Base-by-base conservation (phyloP, 2,888 invertebrate species). In the Blomia tropicalis region DNA sequence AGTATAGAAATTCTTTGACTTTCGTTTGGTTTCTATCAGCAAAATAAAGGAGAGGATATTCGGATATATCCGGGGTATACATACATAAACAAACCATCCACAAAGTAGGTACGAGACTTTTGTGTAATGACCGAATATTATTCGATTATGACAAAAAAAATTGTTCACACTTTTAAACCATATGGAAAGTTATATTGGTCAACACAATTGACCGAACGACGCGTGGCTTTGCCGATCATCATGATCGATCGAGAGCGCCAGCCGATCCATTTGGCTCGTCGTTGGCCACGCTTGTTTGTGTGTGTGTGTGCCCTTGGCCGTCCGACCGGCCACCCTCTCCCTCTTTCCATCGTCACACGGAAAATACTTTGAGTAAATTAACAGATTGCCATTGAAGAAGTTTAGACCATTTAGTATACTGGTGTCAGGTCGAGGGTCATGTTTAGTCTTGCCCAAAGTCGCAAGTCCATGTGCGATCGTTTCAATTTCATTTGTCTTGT, bases 381-480 rank as follows among this genome's bases (percentile, higher is more conserved):
- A 47, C 51, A 47, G 51, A 47, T n/a, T n/a, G 27, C 51, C 11
- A 41, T 17, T 41, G 14, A 14, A n/a, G n/a, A n/a, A 41, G 41
- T 17, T 17, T n/a, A n/a, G n/a, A 41, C 41, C 22, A n/a, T 11
- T 7, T 47, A 14, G 7, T 47, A 7, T 25, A 11, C 51, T n/a
- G n/a, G 7, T 47, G 51, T 11, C 7, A 47, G 51, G 51, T 47
- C 51, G 7, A 47, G n/a, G 51, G 51, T 47, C 51, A 19, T 47
- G 51, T 47, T 47, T 47, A 47, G 51, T 47, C 51, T 47, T 47
- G 5, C 51, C n/a, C 51, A 11, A 7, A 27, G n/a, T 22, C 51
- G 22, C 51, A n/a, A 14, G 14, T n/a, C 14, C 41, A 17, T 14
- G n/a, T 14, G 14, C 41, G 41, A 41, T 11, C 22, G 23, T 7